Evolutionary conservation across 2,888 invertebrate species (phyloP), one percentile per base, ranked within the genome.

Genomic region (Caenorhabditis uteleia): DNA sequence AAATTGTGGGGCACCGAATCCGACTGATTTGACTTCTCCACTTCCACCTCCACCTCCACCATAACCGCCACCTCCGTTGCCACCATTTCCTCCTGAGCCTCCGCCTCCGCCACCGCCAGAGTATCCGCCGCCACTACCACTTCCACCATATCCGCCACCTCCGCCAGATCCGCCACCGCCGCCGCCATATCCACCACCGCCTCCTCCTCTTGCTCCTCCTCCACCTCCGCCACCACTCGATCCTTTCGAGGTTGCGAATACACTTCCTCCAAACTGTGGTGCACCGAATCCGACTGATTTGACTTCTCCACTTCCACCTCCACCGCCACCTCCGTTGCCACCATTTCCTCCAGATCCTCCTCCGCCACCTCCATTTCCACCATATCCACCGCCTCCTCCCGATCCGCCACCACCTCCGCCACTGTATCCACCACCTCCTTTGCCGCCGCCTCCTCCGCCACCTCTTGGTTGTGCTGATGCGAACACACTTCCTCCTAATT

Each of bases 261-360:
- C 53, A 48, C 53, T 53, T 16, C 27, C 53, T 47, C 59, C 59
- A 31, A 42, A 46, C n/a, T 42, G 42, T 4, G 43, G 21, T 8
- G 34, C 60, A 25, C 61, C 62, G 14, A 62, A 47, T n/a, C 34
- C 62, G 23, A 47, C 48, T 25, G 62, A 62, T 33, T 53, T 51
- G 20, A 62, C 56, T 48, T 62, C 62, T 16, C 50, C 44, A 16
- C 25, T 47, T 34, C 34, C 18, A 14, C 42, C 42, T 3, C 42
- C 42, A 6, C 42, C 42, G 27, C 49, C 39, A 8, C 23, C 33
- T 16, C 18, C 25, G n/a, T 25, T 23, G 16, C 18, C 33, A 2
- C 33, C 46, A 8, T 14, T 16, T 21, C 12, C 25, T 10, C 34
- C 34, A 4, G 21, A 14, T 5, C 47, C 10, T 10, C 6, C 18